These are phyloP conservation scores for Temnothorax rugatulus DNA, from an alignment of 2,888 invertebrate species.

Conservation along the genomic window DNA sequence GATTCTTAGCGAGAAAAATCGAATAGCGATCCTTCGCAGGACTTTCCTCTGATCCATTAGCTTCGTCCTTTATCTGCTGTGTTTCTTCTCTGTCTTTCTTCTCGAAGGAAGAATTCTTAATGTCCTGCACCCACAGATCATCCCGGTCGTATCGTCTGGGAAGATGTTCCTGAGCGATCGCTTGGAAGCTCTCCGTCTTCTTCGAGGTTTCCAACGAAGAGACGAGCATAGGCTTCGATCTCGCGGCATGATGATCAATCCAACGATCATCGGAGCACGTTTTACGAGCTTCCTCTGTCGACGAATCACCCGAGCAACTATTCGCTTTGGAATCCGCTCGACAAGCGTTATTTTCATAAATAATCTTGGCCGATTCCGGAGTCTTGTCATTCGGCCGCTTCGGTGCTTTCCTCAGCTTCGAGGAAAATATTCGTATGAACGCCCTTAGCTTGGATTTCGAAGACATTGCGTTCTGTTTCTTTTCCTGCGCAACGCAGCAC, in stretches of 20 bases:
- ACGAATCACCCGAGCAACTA: constrained; percentile 64
- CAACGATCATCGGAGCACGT: background rate
- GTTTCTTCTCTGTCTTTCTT: background rate
- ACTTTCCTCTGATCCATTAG: background rate
- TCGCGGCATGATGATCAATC: background rate
- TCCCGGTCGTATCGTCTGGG: constrained; percentile 66
- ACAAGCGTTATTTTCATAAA: constrained; percentile 76
- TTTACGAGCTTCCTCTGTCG: constrained; percentile 31
- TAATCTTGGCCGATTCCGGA: constrained; percentile 56
- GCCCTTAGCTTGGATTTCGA: constrained; percentile 66
- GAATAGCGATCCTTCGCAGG: constrained; percentile 68
- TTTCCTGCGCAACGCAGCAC: constrained; percentile 54
- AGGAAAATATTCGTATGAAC: constrained; percentile 72
- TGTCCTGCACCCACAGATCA: constrained; percentile 65
- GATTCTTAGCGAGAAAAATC: constrained; percentile 69
- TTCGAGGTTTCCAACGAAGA: background rate
- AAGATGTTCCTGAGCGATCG: constrained; percentile 29
- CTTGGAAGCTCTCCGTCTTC: constrained; percentile 22
- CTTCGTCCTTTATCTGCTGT: background rate
- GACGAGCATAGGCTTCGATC: constrained; percentile 20
- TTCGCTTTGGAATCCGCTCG: constrained; percentile 62
- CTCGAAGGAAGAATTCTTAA: constrained; percentile 33
- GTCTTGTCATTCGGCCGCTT: background rate
- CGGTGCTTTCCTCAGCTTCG: constrained; percentile 54
- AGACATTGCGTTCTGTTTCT: background rate